A percentile compares a stretch with the other conserved stretches of the same genome.
Evolutionary conservation across 2,888 invertebrate species (phyloP).

Genomic region (Cerastis leucographa): DNA sequence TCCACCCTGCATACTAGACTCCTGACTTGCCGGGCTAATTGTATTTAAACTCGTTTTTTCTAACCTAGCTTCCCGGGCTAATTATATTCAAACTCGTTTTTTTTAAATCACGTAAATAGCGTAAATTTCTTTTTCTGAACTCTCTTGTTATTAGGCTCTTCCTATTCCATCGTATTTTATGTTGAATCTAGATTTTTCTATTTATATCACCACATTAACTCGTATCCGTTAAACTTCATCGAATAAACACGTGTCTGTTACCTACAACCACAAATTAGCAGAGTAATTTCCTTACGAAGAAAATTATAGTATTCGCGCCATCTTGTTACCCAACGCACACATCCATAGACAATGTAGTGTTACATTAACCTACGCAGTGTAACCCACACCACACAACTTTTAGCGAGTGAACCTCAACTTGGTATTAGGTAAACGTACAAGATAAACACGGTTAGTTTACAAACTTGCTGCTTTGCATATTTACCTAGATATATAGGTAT

Average conservation of each 20-base stretch:
- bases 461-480: slow-evolving; percentile 62
- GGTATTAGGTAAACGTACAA: slow-evolving; percentile 61
- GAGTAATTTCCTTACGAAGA: not conserved
- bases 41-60: too few species aligned
- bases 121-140: not conserved
- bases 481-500: slow-evolving; percentile 48
- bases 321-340: slow-evolving; percentile 36
- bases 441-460: slow-evolving; percentile 66
- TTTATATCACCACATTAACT: not conserved
- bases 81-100: too few species aligned
- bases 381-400: slow-evolving; percentile 52
- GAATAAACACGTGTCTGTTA: not conserved
- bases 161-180: not conserved
- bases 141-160: not conserved
- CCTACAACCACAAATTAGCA: not conserved
- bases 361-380: slow-evolving; percentile 32
- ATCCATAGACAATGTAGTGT: slow-evolving; percentile 9
- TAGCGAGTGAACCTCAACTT: slow-evolving; percentile 61
- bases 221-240: not conserved
- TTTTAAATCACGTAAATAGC: not conserved
- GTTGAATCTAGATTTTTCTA: not conserved
- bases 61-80: too few species aligned
- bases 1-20: too few species aligned
- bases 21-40: too few species aligned
- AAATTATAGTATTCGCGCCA: slow-evolving; percentile 15